phyloP scores from a whole-genome alignment of 92 coral and sea anemone genomes.

The Phenganax stokvisi region DNA sequence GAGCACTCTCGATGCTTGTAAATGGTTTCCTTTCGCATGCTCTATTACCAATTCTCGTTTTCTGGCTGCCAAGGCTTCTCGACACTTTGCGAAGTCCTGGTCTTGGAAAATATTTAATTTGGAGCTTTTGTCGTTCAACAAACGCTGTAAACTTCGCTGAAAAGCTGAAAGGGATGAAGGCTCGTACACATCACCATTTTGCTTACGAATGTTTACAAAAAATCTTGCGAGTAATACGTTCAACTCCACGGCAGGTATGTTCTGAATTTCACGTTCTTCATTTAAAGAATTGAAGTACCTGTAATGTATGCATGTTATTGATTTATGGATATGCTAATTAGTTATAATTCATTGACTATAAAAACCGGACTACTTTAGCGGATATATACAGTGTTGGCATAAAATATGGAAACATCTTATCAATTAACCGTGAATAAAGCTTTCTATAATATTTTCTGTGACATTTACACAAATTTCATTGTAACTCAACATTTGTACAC shows the following conservation, averaged over 20 bases:
- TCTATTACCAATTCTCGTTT: constrained; percentile 21
- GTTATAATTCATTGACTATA: too few species aligned
- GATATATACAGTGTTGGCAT: too few species aligned
- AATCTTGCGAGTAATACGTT: constrained; percentile 37
- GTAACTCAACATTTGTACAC: too few species aligned
- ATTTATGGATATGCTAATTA: too few species aligned
- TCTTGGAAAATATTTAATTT: constrained; percentile 36
- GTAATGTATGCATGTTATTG: too few species aligned
- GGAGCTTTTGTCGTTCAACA: constrained; percentile 29
- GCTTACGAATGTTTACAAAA: constrained; percentile 1
- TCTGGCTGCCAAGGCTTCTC: constrained; percentile 23
- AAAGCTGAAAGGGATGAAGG: constrained; percentile 45
- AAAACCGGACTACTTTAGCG: too few species aligned
- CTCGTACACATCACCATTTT: constrained; percentile 49
- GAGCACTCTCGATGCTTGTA: constrained; percentile 41
- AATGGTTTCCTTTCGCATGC: constrained; percentile 44
- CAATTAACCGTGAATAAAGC: too few species aligned
- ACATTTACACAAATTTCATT: too few species aligned
- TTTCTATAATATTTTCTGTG: too few species aligned
- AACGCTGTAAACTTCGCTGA: constrained; percentile 47
- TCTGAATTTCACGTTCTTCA: constrained; percentile 1
- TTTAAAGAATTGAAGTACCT: constrained; percentile 3
- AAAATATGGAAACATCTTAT: too few species aligned
- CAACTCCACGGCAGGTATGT: constrained; percentile 18
- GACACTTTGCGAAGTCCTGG: constrained; percentile 35